phyloP scores from a whole-genome alignment of 2,888 invertebrate genomes.

The Oeneis ivallda region DNA sequence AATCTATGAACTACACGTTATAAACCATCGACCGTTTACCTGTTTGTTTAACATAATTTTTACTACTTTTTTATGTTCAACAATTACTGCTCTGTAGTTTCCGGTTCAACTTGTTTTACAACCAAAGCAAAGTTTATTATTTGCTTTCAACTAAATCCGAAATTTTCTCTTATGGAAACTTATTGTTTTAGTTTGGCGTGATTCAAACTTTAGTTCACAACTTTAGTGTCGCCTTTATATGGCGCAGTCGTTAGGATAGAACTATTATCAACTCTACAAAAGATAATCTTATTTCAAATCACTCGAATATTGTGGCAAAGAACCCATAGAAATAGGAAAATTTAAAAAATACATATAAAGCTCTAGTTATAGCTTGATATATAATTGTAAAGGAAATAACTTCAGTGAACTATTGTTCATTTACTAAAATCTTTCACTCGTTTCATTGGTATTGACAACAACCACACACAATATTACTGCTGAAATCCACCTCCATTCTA shows the following conservation, averaged over 20 bases:
- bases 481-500: conserved; percentile 11
- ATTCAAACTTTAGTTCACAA: too few relatives aligned
- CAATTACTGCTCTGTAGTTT: background rate
- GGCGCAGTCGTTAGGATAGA: too few relatives aligned
- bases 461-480: background rate
- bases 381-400: background rate
- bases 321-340: too few relatives aligned
- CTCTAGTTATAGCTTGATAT: too few relatives aligned
- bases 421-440: background rate
- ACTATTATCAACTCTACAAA: too few relatives aligned
- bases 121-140: background rate
- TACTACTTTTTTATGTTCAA: background rate
- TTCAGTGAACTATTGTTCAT: background rate
- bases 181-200: background rate
- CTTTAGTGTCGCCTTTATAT: too few relatives aligned
- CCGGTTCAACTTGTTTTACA: conserved; percentile 1
- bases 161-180: background rate
- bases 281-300: too few relatives aligned
- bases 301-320: too few relatives aligned
- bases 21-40: background rate
- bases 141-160: background rate
- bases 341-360: too few relatives aligned
- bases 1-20: background rate
- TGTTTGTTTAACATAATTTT: conserved; percentile 13
- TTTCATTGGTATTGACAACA: background rate